Percentiles rank a stretch among this genome's conserved stretches.
Evolutionary conservation across 2,113 vertebrate species (phyloP).

Genomic region (Pheucticus melanocephalus): DNA sequence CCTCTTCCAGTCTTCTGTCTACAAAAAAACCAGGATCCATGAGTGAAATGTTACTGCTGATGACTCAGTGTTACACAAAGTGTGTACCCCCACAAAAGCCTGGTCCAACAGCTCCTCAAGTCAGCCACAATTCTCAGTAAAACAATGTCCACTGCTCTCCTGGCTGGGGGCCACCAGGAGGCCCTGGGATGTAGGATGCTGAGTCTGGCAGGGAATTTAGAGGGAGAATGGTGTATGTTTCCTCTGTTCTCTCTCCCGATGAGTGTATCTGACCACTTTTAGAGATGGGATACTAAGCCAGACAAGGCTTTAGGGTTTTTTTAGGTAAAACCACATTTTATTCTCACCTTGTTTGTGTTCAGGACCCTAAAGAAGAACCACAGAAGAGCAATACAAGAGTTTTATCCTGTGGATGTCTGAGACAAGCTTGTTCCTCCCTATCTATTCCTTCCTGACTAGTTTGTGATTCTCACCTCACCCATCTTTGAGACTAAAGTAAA

Average conservation of each 20-base stretch:
- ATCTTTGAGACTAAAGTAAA: fast-evolving
- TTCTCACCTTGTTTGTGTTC: background rate
- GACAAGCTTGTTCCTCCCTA: background rate
- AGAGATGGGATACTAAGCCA: background rate
- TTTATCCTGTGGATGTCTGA: background rate
- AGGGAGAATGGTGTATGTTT: background rate
- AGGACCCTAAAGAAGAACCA: background rate
- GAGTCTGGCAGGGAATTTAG: background rate
- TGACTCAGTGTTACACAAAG: background rate
- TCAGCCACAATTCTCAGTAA: background rate
- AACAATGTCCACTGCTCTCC: background rate
- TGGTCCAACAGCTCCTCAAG: background rate
- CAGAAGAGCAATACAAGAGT: background rate
- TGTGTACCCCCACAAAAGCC: background rate
- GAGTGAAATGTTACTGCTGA: background rate
- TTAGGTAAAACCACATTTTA: background rate
- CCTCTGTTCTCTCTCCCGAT: background rate
- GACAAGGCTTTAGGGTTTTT: background rate
- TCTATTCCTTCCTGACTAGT: background rate
- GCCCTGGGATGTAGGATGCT: background rate
- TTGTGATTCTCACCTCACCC: background rate
- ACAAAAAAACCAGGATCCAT: fast-evolving
- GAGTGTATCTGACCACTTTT: background rate
- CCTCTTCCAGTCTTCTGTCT: background rate
- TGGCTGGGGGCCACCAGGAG: background rate